Evolutionary conservation across 2,888 invertebrate species (phyloP), one percentile per base, ranked within the genome.

Genomic region (Aphodius granarius): DNA sequence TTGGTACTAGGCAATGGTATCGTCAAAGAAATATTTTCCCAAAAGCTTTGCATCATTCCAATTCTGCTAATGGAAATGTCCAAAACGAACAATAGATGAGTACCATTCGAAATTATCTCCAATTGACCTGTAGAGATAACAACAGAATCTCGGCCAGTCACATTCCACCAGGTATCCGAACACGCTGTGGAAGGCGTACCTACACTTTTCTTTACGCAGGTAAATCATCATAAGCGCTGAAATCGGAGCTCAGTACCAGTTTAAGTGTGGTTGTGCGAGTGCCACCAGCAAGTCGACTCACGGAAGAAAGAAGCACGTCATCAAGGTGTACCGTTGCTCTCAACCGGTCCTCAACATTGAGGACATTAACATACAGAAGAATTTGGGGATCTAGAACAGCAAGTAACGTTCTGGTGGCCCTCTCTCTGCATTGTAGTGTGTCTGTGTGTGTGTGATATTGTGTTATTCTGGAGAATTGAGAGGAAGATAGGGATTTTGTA

Each of bases 261-360:
- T 68, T 68, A 20, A 22, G 19, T 13, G 20, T 68, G 21, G 22
- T 68, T 19, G n/a, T 18, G 68, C 0, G 68, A 22, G 19, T n/a
- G 20, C n/a, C n/a, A n/a, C n/a, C n/a, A n/a, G n/a, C n/a, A 21
- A 21, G 22, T 68, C 68, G 68, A 6, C 15, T 20, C 18, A 9
- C 0, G 22, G 68, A 68, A 21, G 22, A 18, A 19, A 19, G 22
- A 68, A 15, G 22, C 18, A 68, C 68, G 20, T 22, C 68, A 22
- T 68, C 68, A 68, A 16, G 1, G 22, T 21, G 73, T 73, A 73
- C 73, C 73, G 73, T 73, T 73, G 73, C 22, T 73, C 66, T 73
- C 66, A 73, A 73, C 73, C 73, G 73, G 73, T 73, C 73, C 68
- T 21, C 43, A 43, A 23, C 43, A 2, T 43, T 43, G 43, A 43